These are phyloP conservation scores for Teinopalpus imperialis DNA, from an alignment of 2,888 invertebrate species.

Conservation along the genomic window DNA sequence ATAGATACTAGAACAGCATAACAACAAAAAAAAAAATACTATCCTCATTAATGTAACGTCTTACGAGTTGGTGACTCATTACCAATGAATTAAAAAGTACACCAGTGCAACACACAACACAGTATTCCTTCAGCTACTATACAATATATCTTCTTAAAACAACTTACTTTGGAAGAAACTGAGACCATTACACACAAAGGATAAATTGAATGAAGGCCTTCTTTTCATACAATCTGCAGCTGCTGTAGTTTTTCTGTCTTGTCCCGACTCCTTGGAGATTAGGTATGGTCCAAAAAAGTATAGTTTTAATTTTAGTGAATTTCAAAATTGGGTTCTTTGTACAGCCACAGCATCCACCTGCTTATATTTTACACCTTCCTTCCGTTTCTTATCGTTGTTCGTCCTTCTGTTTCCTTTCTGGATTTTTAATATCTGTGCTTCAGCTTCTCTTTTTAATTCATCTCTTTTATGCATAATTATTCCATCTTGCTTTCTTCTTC, in stretches of 20 bases:
- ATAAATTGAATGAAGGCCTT: background rate
- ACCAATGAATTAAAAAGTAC: too few relatives aligned
- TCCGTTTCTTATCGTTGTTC: background rate
- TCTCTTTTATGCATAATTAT: slow-evolving; percentile 3
- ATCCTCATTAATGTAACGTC: too few relatives aligned
- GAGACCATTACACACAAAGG: too few relatives aligned
- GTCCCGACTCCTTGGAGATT: background rate
- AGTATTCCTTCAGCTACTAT: too few relatives aligned
- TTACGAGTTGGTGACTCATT: too few relatives aligned
- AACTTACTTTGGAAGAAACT: too few relatives aligned
- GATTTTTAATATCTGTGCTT: slow-evolving; percentile 23
- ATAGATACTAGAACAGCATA: too few relatives aligned
- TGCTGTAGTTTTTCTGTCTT: background rate
- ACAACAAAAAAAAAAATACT: too few relatives aligned
- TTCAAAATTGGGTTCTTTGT: too few relatives aligned
- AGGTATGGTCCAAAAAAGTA: background rate
- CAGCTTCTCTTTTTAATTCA: background rate
- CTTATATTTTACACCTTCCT: background rate
- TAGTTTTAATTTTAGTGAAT: background rate
- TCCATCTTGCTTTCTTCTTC: background rate
- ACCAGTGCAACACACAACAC: too few relatives aligned
- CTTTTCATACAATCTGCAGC: background rate
- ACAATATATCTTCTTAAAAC: too few relatives aligned
- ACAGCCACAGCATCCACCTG: background rate
- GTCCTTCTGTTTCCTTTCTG: slow-evolving; percentile 27